A percentile compares a stretch with the other conserved stretches of the same genome.
Evolutionary conservation across 2,888 invertebrate genomes (phyloP).

Genomic region (Acrobasis repandana): DNA sequence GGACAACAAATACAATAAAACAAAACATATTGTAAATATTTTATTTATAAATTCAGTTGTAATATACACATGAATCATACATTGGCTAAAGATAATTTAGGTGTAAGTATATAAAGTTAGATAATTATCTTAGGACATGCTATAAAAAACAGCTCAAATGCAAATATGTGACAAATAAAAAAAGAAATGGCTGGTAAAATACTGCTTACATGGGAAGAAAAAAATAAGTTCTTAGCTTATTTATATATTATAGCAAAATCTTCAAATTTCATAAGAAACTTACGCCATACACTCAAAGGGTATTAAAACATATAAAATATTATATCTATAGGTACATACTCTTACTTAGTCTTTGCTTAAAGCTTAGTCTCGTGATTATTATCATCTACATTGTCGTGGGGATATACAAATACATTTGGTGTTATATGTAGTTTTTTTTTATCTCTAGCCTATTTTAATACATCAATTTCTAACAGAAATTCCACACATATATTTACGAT

Average conservation of each 20-base stretch:
- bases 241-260: conserved; percentile 3
- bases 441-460: neutral
- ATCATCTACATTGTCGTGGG: conserved; percentile 44
- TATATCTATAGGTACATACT: conserved; percentile 47
- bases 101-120: neutral
- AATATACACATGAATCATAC: neutral
- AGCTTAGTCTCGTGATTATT: conserved; percentile 52
- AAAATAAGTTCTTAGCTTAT: neutral
- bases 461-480: neutral
- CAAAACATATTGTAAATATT: neutral
- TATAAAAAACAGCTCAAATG: neutral
- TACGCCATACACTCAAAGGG: conserved; percentile 33
- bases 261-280: neutral
- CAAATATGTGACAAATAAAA: neutral
- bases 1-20: neutral
- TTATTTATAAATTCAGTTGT: conserved; percentile 7
- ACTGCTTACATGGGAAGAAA: neutral
- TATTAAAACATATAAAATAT: conserved; percentile 42
- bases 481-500: neutral
- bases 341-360: conserved; percentile 59
- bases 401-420: conserved; percentile 44
- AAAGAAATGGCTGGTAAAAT: conserved; percentile 12
- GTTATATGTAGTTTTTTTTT: neutral
- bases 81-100: neutral
- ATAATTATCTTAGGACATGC: neutral